phyloP scores from a whole-genome alignment of 2,888 invertebrate species.

The Synanthedon formicaeformis region DNA sequence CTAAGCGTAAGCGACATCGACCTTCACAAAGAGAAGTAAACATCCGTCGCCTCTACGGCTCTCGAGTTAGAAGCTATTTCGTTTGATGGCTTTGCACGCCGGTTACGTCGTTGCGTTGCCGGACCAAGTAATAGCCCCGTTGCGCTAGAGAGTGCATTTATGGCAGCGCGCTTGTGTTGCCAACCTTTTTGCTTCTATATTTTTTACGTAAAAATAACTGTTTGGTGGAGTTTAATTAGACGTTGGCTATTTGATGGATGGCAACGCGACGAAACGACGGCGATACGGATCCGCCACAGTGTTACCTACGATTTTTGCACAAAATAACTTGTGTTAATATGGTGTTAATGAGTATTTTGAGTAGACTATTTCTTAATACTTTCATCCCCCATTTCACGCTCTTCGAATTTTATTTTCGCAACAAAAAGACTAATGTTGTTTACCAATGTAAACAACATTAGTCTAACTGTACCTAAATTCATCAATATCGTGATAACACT shows the following conservation, averaged over 20 bases:
- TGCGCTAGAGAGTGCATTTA: conserved; percentile 68
- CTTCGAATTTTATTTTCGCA: too few relatives aligned
- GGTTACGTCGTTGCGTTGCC: conserved; percentile 16
- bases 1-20: conserved; percentile 40
- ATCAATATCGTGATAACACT: too few relatives aligned
- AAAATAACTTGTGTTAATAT: too few relatives aligned
- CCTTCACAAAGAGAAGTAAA: conserved; percentile 61
- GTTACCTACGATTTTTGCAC: too few relatives aligned
- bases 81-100: conserved; percentile 15
- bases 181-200: conserved; percentile 53
- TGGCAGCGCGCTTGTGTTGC: conserved; percentile 49
- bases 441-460: too few relatives aligned
- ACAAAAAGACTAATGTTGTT: too few relatives aligned
- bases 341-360: too few relatives aligned
- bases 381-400: too few relatives aligned
- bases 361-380: too few relatives aligned
- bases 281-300: too few relatives aligned
- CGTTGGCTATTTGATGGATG: conserved; percentile 9
- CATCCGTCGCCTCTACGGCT: conserved; percentile 35
- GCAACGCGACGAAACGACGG: not conserved
- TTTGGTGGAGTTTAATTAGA: conserved; percentile 17
- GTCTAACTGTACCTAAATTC: too few relatives aligned
- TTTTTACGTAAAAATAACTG: conserved; percentile 43
- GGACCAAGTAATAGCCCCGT: conserved; percentile 44
- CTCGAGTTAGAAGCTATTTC: conserved; percentile 18